Base-by-base conservation (phyloP, 2,797 vertebrate genomes). In the Calcarius lapponicus region DNA sequence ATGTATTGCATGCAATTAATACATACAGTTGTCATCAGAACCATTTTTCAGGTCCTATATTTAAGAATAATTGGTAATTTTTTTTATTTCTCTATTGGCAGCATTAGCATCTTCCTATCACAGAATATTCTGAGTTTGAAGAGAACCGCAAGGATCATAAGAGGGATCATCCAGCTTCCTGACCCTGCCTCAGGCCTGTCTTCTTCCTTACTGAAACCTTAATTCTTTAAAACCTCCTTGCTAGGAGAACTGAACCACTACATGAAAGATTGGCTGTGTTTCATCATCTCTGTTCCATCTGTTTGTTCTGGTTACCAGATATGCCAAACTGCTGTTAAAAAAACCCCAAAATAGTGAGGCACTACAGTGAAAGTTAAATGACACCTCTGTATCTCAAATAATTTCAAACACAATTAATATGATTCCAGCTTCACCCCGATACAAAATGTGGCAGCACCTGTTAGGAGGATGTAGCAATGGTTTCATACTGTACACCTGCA, bases 381-480 rank as follows among this genome's bases (percentile, higher is more conserved):
- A 17, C 34, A 76, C 24, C n/a, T 76, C 67, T 83, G 11, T 75
- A 45, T 66, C 22, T 60, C 48, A 60, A 93, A 73, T 70, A 54
- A 60, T 25, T 80, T 58, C 20, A 70, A 85, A 51, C 58, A 13
- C n/a, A 56, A 54, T 79, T 54, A 4, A 11, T 56, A 11, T 3
- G 8, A 48, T 71, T 82, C 79, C 50, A 57, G 32, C 75, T 96
- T 95, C 88, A 91, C 87, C 88, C 81, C 1, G 57, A 91, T 86
- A 92, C 75, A 75, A 95, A 96, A 94, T 91, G 92, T 5, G 5
- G 92, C 89, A 90, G 34, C 56, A 51, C 92, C 93, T 94, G 80
- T 90, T 91, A 47, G 86, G 64, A 88, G 90, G 69, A 61, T 80
- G 91, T 80, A 80, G 80, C 85, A 93, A 78, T 24, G 31, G 38